Evolutionary conservation across 2,888 invertebrate genomes (phyloP).

Genomic region (Caradrina kadenii): DNA sequence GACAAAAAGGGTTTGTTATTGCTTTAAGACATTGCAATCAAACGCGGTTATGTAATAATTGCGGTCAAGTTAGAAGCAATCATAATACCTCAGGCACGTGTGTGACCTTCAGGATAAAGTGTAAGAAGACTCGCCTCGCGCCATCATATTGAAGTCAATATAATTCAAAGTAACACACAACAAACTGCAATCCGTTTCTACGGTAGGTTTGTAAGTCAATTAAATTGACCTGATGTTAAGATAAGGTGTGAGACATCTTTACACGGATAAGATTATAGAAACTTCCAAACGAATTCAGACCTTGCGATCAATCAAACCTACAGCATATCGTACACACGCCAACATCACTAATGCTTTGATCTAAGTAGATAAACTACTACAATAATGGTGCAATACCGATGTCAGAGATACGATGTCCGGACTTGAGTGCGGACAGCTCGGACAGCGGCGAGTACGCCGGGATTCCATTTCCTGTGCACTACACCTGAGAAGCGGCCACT

Average conservation of each 20-base stretch:
- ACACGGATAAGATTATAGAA: neutral
- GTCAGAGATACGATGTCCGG: conserved; percentile 21
- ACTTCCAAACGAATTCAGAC: too few species aligned
- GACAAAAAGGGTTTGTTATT: conserved; percentile 18
- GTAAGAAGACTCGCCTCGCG: too few species aligned
- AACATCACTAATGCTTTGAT: neutral
- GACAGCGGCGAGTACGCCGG: conserved; percentile 34
- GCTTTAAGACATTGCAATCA: neutral
- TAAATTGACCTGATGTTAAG: neutral
- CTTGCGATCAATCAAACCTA: too few species aligned
- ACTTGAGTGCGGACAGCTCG: conserved; percentile 13
- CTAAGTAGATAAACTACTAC: neutral
- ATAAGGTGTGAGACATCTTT: neutral
- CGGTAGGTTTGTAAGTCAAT: too few species aligned
- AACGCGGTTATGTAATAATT: neutral
- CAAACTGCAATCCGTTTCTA: too few species aligned
- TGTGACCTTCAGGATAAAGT: too few species aligned
- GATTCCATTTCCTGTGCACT: conserved; percentile 60
- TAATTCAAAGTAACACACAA: too few species aligned
- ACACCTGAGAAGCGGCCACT: conserved; percentile 44
- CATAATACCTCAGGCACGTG: neutral
- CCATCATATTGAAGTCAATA: too few species aligned
- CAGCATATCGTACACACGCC: neutral
- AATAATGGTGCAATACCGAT: conserved; percentile 1
- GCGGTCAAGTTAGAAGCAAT: neutral